Conservation (phyloP, 2,888 invertebrate species). For the Cephus rjabovi region DNA sequence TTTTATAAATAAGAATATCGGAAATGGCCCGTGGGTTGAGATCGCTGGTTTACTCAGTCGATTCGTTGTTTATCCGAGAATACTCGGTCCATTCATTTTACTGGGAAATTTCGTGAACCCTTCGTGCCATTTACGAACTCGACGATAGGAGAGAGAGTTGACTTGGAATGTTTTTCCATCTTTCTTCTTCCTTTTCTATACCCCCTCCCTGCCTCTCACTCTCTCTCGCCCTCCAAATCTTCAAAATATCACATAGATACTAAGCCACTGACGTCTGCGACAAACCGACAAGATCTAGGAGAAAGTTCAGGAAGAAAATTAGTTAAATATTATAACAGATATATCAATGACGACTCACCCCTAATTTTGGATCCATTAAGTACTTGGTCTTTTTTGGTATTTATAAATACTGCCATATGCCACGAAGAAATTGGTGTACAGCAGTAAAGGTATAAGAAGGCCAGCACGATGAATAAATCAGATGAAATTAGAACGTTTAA, state of each 20-base stretch:
- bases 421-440: background rate
- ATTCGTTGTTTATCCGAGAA: background rate
- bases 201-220: background rate
- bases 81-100: background rate
- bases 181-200: background rate
- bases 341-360: background rate
- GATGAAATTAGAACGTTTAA: background rate
- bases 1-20: conserved; percentile 6
- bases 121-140: background rate
- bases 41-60: conserved; percentile 3
- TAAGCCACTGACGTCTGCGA: no score
- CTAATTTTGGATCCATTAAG: background rate
- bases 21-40: background rate
- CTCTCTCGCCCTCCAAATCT: background rate
- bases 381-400: background rate
- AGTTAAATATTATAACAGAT: background rate
- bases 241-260: no score
- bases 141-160: background rate
- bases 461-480: background rate
- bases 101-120: background rate
- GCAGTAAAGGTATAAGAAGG: background rate
- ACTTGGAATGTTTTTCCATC: background rate
- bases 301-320: no score
- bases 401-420: background rate
- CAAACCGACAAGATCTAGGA: no score